A percentile compares a stretch with the other conserved stretches of the same genome.
Evolutionary conservation across 1,140 invertebrate species (phyloP).

Genomic region (Drosophila ficusphila): DNA sequence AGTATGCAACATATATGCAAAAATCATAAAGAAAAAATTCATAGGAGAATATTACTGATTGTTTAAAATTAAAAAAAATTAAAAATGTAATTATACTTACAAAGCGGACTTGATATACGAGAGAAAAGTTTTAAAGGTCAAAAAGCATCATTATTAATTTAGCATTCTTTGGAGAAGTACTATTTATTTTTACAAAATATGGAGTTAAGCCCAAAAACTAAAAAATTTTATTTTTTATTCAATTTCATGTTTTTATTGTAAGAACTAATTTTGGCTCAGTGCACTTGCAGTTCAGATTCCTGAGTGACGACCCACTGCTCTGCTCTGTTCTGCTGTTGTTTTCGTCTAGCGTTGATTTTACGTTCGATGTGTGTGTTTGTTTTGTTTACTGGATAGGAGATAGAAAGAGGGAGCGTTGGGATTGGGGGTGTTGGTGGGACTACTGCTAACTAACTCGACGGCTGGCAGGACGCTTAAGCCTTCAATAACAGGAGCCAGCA

Average conservation of each 20-base stretch:
- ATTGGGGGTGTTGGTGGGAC: not conserved
- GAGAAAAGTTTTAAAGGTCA: no score
- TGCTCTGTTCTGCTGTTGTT: conserved; percentile 53
- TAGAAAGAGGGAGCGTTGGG: conserved; percentile 12
- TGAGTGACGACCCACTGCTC: conserved; percentile 19
- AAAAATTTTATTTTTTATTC: not conserved
- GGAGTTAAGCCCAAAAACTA: no score
- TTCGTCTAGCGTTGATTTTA: conserved; percentile 62
- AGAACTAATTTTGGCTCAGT: conserved; percentile 1
- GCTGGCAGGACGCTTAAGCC: conserved; percentile 68
- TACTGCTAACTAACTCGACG: conserved; percentile 57
- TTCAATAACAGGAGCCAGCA: conserved; percentile 69
- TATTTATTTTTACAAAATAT: no score
- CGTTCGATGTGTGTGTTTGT: conserved; percentile 28
- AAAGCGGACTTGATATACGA: no score
- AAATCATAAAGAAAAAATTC: no score
- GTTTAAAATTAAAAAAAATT: no score
- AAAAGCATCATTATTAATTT: no score
- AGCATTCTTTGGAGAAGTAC: no score
- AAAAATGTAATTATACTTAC: no score
- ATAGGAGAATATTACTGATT: no score
- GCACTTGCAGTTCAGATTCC: conserved; percentile 6
- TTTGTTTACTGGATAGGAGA: conserved; percentile 38
- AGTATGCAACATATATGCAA: no score
- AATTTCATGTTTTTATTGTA: not conserved